phyloP scores from a whole-genome alignment of 92 coral and sea anemone genomes.

The Scolanthus callimorphus region DNA sequence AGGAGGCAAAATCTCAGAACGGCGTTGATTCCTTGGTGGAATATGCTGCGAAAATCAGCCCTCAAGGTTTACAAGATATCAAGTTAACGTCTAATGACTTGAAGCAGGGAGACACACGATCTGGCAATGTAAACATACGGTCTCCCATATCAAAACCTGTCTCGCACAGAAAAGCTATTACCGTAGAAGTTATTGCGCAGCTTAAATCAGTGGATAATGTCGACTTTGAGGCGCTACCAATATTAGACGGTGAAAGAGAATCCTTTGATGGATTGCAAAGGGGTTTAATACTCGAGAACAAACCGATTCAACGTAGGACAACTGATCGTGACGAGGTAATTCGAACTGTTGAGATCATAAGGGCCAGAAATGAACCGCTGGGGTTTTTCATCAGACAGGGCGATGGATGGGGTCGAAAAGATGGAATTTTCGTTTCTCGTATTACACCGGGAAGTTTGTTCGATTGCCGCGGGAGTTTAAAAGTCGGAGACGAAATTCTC shows the following conservation, averaged over 20 bases:
- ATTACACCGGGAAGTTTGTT: slow-evolving; percentile 78
- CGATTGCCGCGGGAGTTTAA: slow-evolving; percentile 60
- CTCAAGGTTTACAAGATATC: too few relatives aligned
- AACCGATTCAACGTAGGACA: too few relatives aligned
- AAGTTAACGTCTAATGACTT: too few relatives aligned
- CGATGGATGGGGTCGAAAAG: slow-evolving; percentile 47
- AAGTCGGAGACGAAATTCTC: slow-evolving; percentile 87
- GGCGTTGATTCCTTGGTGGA: too few relatives aligned
- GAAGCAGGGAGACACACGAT: background rate
- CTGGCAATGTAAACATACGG: background rate
- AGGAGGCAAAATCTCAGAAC: too few relatives aligned
- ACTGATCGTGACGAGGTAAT: background rate
- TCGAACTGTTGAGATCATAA: slow-evolving; percentile 64
- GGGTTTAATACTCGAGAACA: background rate
- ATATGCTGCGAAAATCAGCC: too few relatives aligned
- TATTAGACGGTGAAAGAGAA: background rate
- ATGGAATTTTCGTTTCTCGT: slow-evolving; percentile 87
- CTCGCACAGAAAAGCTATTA: slow-evolving; percentile 12
- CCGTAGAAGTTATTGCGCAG: slow-evolving; percentile 34
- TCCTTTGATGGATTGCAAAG: background rate
- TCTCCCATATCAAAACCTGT: background rate
- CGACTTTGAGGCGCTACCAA: slow-evolving; percentile 3
- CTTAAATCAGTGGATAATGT: slow-evolving; percentile 34
- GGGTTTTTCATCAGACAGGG: slow-evolving; percentile 92
- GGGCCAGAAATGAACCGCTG: slow-evolving; percentile 63